A percentile compares a stretch with the other conserved stretches of the same genome.
These are phyloP conservation scores for Eupithecia subfuscata DNA, from an alignment of 2,888 invertebrate genomes.

Conservation along the genomic window DNA sequence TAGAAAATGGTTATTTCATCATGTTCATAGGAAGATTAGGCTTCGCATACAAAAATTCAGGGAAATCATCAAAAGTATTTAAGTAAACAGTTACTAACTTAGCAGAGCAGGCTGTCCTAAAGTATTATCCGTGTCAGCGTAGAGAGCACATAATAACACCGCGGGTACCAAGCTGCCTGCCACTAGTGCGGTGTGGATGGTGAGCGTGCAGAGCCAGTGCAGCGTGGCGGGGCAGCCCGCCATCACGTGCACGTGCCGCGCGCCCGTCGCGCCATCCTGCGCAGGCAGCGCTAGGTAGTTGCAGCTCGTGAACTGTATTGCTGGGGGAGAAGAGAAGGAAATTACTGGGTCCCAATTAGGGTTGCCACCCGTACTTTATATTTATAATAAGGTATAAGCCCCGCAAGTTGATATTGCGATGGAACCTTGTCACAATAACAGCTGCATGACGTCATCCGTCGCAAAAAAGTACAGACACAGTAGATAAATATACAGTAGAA, in stretches of 20 bases:
- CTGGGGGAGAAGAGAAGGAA: neutral
- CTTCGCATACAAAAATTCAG: too few relatives aligned
- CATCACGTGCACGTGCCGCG: slow-evolving; percentile 88
- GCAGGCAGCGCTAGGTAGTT: neutral
- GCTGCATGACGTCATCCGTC: too few relatives aligned
- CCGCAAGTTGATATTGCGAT: too few relatives aligned
- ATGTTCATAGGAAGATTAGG: too few relatives aligned
- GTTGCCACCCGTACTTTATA: too few relatives aligned
- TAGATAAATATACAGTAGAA: too few relatives aligned
- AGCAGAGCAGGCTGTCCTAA: slow-evolving; percentile 43
- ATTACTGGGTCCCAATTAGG: too few relatives aligned
- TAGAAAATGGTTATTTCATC: too few relatives aligned
- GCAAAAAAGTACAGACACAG: too few relatives aligned
- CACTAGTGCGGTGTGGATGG: slow-evolving; percentile 79
- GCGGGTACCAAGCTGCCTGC: slow-evolving; percentile 53
- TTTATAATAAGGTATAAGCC: too few relatives aligned
- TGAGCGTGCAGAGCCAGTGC: slow-evolving; percentile 86
- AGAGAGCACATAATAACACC: slow-evolving; percentile 39
- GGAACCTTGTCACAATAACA: too few relatives aligned
- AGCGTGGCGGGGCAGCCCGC: slow-evolving; percentile 84
- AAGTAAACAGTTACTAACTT: neutral
- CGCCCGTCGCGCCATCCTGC: slow-evolving; percentile 83
- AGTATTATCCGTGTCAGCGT: slow-evolving; percentile 56
- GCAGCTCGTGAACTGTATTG: neutral
- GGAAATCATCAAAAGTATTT: neutral